Evolutionary conservation across 2,888 invertebrate species (phyloP), one percentile per base, ranked within the genome.

Genomic region (Neria commutata): DNA sequence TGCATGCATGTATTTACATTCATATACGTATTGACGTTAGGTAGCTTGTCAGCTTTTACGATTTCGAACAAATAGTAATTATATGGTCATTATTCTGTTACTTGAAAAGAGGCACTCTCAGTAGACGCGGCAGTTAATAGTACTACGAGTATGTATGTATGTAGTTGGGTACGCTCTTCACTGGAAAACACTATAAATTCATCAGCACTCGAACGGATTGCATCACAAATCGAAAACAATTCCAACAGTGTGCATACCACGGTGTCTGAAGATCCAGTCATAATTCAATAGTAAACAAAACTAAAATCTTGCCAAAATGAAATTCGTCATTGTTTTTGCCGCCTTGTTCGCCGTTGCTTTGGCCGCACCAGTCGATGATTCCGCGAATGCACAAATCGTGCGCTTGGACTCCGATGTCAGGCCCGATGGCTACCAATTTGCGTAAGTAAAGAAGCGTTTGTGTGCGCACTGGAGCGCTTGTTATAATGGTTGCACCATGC

Each of bases 351-450:
- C 77, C 50, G 66, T 72, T 2, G 67, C 70, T 48, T 63, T 76
- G 42, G 77, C 80, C n/a, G 78, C 73, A 16, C 78, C 80, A 37
- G 61, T 67, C 45, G 66, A 70, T 40, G 65, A 67, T 16, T 59
- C 66, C 16, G 61, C 66, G n/a, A 3, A 42, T 14, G 79, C 76
- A 8, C 65, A 71, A 53, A 72, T 77, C 48, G 40, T 78, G 11
- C 74, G 71, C 33, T 69, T 63, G 19, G 75, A 77, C 14, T 81
- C 83, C 51, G 85, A 88, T 75, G 88, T 88, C 63, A 83, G 73
- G 58, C 74, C 85, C 23, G 85, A 85, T 65, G 81, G 84, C 51
- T 88, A 87, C 78, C 85, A 81, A 64, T 88, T 85, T 67, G 83
- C 82, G 86, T 86, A 81, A 84, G 75, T 70, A 24, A 5, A 2